These are phyloP conservation scores for Luffia ferchaultella DNA, from an alignment of 2,888 invertebrate species.

Conservation along the genomic window DNA sequence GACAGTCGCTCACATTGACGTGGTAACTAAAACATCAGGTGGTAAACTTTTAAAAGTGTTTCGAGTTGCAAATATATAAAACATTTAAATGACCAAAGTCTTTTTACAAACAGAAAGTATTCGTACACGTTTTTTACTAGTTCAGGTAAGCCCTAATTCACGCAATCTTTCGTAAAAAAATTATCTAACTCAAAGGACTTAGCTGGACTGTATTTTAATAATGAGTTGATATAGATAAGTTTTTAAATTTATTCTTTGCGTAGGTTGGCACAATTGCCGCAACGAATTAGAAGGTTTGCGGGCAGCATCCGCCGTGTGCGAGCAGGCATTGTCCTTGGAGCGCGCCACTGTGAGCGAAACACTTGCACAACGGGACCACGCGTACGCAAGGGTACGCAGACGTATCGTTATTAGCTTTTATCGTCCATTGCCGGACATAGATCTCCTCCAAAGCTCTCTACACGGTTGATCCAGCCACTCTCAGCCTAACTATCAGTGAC, in stretches of 20 bases:
- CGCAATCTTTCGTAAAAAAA: no score
- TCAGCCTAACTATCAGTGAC: not conserved
- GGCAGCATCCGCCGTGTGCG: constrained; percentile 25
- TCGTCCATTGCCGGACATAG: not conserved
- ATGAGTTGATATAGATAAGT: not conserved
- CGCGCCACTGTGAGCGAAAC: constrained; percentile 31
- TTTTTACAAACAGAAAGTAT: not conserved
- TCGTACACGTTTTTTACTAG: not conserved
- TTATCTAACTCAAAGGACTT: no score
- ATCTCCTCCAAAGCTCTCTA: not conserved
- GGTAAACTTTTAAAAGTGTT: no score
- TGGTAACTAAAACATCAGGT: no score
- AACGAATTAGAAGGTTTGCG: constrained; percentile 43
- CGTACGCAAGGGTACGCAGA: constrained; percentile 27
- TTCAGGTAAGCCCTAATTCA: no score
- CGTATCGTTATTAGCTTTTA: no score
- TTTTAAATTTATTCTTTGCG: not conserved
- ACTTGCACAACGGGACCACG: constrained; percentile 29
- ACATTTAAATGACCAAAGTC: no score
- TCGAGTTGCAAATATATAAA: no score
- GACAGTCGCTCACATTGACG: no score
- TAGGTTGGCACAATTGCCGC: constrained; percentile 50
- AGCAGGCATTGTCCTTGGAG: constrained; percentile 34
- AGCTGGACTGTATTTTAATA: no score
- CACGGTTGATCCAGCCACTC: not conserved